Percentiles rank a stretch among this genome's conserved stretches.
These are phyloP conservation scores for Homalodisca vitripennis DNA, from an alignment of 1,140 invertebrate species.

Conservation along the genomic window DNA sequence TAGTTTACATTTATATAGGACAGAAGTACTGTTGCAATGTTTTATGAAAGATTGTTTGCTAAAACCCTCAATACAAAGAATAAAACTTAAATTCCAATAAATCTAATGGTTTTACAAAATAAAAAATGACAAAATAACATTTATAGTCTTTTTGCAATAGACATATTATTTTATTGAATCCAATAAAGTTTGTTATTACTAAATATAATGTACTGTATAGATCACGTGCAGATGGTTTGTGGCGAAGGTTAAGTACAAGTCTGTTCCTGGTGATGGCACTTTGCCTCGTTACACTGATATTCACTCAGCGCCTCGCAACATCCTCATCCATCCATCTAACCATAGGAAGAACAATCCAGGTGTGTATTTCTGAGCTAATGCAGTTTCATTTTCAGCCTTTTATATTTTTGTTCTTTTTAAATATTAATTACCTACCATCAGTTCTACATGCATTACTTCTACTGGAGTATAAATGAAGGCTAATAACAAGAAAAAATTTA, in stretches of 20 bases:
- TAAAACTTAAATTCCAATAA: neutral
- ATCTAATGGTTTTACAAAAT: neutral
- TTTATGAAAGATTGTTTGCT: neutral
- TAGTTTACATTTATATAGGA: no score
- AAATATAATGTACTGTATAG: neutral
- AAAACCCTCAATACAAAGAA: neutral
- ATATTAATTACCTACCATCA: no score
- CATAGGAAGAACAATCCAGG: conserved; percentile 37
- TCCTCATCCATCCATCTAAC: conserved; percentile 27
- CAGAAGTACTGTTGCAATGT: neutral
- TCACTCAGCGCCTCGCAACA: conserved; percentile 35
- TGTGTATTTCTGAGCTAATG: no score
- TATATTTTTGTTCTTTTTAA: no score
- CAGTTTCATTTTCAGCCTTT: no score
- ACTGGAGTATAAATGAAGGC: no score
- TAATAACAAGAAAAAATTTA: no score
- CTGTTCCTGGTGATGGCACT: conserved; percentile 31
- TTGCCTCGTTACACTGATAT: conserved; percentile 33
- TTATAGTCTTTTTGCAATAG: neutral
- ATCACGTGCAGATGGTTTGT: neutral
- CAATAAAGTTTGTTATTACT: neutral
- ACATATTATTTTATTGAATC: neutral
- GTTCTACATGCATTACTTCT: no score
- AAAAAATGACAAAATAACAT: neutral
- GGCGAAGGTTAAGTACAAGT: conserved; percentile 22